Conservation (phyloP, 2,888 invertebrate genomes). For the Lycocerus yunnanus region DNA sequence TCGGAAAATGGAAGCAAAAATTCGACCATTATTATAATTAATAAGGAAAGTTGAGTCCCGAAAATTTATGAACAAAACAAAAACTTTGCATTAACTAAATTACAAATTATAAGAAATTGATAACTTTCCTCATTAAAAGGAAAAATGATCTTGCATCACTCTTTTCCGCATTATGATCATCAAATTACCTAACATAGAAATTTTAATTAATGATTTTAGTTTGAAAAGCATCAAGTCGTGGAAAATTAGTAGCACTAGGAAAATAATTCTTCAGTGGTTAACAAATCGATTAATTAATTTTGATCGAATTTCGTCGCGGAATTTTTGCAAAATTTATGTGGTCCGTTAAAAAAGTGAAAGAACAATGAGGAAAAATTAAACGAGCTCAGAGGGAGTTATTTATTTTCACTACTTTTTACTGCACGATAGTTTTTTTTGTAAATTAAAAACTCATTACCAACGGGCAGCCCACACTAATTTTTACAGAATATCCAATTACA, state of each 20-base stretch:
- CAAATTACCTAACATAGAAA: constrained; percentile 15
- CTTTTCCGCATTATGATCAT: constrained; percentile 8
- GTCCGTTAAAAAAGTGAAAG: background rate
- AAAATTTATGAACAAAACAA: background rate
- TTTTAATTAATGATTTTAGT: constrained; percentile 14
- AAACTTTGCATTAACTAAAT: background rate
- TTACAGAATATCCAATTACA: background rate
- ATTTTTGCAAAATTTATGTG: background rate
- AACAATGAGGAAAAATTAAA: background rate
- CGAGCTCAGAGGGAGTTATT: background rate
- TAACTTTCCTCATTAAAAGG: constrained; percentile 11
- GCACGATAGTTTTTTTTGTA: background rate
- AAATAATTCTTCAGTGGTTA: background rate
- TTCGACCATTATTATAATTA: background rate
- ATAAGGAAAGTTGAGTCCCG: background rate
- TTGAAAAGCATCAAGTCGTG: constrained; percentile 1
- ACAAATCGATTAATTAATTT: background rate
- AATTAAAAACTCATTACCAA: background rate
- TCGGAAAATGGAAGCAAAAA: background rate
- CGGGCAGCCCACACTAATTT: background rate
- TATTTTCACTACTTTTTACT: background rate
- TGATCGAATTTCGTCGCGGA: background rate
- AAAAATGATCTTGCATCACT: constrained; percentile 9
- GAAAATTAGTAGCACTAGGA: background rate
- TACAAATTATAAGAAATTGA: constrained; percentile 11